Percentiles rank a stretch among this genome's conserved stretches.
Evolutionary conservation across 2,888 invertebrate species (phyloP).

Genomic region (Venusia cambrica): DNA sequence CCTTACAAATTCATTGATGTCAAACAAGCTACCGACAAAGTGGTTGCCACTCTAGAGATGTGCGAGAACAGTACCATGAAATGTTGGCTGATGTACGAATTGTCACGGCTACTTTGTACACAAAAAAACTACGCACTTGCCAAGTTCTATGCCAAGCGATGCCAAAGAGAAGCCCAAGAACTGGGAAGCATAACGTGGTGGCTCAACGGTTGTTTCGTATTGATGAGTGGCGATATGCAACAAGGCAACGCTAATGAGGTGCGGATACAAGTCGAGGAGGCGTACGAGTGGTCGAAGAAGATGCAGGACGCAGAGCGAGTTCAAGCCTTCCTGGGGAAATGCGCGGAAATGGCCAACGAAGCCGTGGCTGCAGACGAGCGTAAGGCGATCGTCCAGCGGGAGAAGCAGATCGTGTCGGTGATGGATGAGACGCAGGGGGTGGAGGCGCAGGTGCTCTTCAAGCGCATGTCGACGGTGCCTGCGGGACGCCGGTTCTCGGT

Average conservation of each 20-base stretch:
- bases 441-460: constrained; percentile 62
- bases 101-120: constrained; percentile 58
- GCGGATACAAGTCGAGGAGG: constrained; percentile 66
- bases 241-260: constrained; percentile 72
- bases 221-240: constrained; percentile 75
- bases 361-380: constrained; percentile 59
- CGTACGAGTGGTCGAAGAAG: constrained; percentile 64
- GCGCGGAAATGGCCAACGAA: constrained; percentile 61
- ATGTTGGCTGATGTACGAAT: constrained; percentile 72
- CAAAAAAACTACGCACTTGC: constrained; percentile 72
- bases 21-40: constrained; percentile 60
- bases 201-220: constrained; percentile 65
- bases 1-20: constrained; percentile 69
- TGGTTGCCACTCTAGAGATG: constrained; percentile 58
- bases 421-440: constrained; percentile 56
- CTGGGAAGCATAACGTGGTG: constrained; percentile 64
- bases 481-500: constrained; percentile 62
- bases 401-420: constrained; percentile 54
- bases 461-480: constrained; percentile 66
- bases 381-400: constrained; percentile 58
- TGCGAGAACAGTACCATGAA: constrained; percentile 72
- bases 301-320: constrained; percentile 63
- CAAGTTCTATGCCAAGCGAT: constrained; percentile 69
- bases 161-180: constrained; percentile 66
- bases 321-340: constrained; percentile 63